Evolutionary conservation across 2,113 vertebrate species (phyloP).

Genomic region (Sturnus vulgaris): DNA sequence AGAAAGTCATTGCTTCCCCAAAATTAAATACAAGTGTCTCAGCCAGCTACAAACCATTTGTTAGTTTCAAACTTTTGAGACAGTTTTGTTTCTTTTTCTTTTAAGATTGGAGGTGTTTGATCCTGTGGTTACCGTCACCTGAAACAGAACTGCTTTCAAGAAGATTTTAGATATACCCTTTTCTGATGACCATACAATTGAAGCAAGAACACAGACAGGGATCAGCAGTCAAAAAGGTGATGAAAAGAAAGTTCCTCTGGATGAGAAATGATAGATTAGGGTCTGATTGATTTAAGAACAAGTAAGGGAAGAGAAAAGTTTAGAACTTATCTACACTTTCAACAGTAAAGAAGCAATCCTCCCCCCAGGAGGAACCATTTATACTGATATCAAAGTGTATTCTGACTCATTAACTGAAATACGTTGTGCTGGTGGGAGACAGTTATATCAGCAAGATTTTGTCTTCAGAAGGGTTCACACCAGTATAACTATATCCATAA

Average conservation of each 20-base stretch:
- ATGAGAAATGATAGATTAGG: neutral
- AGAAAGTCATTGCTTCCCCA: constrained; percentile 4
- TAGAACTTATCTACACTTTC: constrained; percentile 8
- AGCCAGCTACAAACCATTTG: neutral
- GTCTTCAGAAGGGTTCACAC: neutral
- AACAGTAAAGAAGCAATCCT: constrained; percentile 29
- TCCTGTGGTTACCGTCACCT: neutral
- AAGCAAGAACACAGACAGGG: neutral
- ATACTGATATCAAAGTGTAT: constrained; percentile 41
- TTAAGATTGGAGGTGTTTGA: neutral
- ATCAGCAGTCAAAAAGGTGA: neutral
- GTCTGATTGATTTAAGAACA: constrained; percentile 10
- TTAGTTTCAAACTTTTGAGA: neutral
- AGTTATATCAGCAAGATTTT: constrained; percentile 46
- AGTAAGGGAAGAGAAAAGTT: neutral
- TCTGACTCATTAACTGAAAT: constrained; percentile 58
- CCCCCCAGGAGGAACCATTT: constrained; percentile 13
- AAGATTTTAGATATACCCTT: neutral
- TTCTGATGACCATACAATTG: neutral
- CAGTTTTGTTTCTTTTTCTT: constrained; percentile 32
- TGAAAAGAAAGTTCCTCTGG: constrained; percentile 6
- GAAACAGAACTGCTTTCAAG: constrained; percentile 17
- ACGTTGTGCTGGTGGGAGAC: constrained; percentile 4
- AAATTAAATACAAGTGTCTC: neutral
- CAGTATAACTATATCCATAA: neutral